Conservation (phyloP, 2,888 invertebrate species). For the Exocentrus adspersus region DNA sequence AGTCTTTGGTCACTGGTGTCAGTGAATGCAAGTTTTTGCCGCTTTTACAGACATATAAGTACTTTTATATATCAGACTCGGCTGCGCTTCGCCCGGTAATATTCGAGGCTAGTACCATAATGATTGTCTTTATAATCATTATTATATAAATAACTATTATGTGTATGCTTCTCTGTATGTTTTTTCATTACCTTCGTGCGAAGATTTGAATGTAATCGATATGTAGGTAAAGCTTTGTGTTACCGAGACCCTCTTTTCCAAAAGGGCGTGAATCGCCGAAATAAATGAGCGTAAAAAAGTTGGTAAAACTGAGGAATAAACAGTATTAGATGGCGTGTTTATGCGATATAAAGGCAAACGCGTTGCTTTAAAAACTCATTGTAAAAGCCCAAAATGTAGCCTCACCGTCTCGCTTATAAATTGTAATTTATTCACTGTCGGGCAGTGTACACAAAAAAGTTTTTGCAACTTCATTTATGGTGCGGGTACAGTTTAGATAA, state of each 20-base stretch:
- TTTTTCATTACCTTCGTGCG: background rate
- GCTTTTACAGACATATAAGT: too few relatives aligned
- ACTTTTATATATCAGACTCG: too few relatives aligned
- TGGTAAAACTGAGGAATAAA: background rate
- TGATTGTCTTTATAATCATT: too few relatives aligned
- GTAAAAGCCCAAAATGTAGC: background rate
- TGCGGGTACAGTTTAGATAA: slow-evolving; percentile 8
- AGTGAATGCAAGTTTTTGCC: too few relatives aligned
- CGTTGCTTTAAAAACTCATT: slow-evolving; percentile 1
- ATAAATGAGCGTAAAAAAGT: background rate
- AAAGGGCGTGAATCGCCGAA: background rate
- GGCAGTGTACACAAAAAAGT: slow-evolving; percentile 17
- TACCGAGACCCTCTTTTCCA: background rate
- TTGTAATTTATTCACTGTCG: slow-evolving; percentile 22
- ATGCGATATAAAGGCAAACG: background rate
- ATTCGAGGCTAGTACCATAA: too few relatives aligned
- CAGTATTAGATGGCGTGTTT: slow-evolving; percentile 3
- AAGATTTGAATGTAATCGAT: background rate
- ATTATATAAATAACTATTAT: too few relatives aligned
- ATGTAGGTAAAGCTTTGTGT: background rate
- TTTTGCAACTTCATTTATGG: slow-evolving; percentile 2
- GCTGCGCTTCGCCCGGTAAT: too few relatives aligned
- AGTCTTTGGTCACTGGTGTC: too few relatives aligned
- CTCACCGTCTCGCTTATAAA: slow-evolving; percentile 5
- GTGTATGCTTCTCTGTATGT: background rate